Conservation (phyloP, 2,113 vertebrate species). For the Phalacrocorax aristotelis region DNA sequence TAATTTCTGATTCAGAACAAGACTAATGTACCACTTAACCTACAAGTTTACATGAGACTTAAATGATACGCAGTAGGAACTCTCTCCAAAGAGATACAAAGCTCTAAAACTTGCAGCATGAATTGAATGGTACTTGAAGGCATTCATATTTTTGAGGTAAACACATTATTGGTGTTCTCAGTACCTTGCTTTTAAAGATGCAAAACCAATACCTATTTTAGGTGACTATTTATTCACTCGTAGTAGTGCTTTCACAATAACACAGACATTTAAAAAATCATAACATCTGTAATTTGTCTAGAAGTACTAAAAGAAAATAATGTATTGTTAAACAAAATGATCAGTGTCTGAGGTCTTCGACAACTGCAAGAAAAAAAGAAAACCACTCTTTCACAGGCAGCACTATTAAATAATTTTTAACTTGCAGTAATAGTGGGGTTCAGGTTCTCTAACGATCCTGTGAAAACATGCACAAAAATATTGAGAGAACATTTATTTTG, state of each 20-base stretch:
- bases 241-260: constrained; percentile 8
- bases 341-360: constrained; percentile 20
- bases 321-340: constrained; percentile 14
- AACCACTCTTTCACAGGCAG: not conserved
- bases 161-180: not conserved
- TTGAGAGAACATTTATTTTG: constrained; percentile 22
- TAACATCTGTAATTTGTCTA: not conserved
- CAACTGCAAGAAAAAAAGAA: not conserved
- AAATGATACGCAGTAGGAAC: not conserved
- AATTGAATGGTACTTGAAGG: not conserved
- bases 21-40: not conserved
- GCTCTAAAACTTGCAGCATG: not conserved
- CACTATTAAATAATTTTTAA: constrained; percentile 49
- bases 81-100: not conserved
- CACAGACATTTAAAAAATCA: not conserved
- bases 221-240: not conserved
- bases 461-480: constrained; percentile 23
- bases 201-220: constrained; percentile 14
- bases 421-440: not conserved
- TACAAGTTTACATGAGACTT: not conserved
- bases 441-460: not conserved
- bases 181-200: constrained; percentile 22
- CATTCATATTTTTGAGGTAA: not conserved
- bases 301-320: not conserved
- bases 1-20: not conserved